Evolutionary conservation across 1,140 invertebrate genomes (phyloP), one percentile per base, ranked within the genome.

Genomic region (Mercenaria mercenaria): DNA sequence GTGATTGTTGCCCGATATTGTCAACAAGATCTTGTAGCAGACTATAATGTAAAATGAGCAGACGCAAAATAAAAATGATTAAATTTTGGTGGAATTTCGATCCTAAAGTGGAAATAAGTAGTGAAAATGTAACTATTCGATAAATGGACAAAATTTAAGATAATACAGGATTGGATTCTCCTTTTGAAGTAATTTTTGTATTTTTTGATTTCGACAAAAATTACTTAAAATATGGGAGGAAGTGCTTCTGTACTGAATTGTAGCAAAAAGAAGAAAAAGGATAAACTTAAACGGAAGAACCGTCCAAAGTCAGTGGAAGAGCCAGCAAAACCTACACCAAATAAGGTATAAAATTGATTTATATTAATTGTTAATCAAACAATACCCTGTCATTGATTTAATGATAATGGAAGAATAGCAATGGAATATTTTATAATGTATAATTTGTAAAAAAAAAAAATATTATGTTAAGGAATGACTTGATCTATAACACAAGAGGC

Each of bases 221-320:
- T 72, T 37, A 26, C 47, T 26, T 69, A 39, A 61, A 85, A 64
- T 29, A 90, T 90, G 89, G 89, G 89, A 69, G 76, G 59, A 74
- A 80, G 76, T n/a, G 50, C 76, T n/a, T 90, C 89, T 15, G 37
- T 64, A 23, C 32, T 90, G 47, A 90, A 90, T 77, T 90, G 89
- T 69, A 84, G 47, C 41, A 76, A 47, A 85, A 85, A 79, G 74
- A 85, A 81, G 47, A 90, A 90, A 81, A 69, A 74, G 43, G 61
- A 90, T 67, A 84, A 90, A 32, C 15, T 32, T 11, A 85, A 79
- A 52, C 77, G 85, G 43, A 77, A 76, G 69, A 87, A 87, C 32
- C 74, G 13, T 37, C 72, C 80, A 6, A 39, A 64, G n/a, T 59
- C 50, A 4, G 8, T 29, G 59, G 47, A 37, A 11, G 61, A 64